Evolutionary conservation across 2,888 invertebrate species (phyloP).

Genomic region (Folsomia manolachei): DNA sequence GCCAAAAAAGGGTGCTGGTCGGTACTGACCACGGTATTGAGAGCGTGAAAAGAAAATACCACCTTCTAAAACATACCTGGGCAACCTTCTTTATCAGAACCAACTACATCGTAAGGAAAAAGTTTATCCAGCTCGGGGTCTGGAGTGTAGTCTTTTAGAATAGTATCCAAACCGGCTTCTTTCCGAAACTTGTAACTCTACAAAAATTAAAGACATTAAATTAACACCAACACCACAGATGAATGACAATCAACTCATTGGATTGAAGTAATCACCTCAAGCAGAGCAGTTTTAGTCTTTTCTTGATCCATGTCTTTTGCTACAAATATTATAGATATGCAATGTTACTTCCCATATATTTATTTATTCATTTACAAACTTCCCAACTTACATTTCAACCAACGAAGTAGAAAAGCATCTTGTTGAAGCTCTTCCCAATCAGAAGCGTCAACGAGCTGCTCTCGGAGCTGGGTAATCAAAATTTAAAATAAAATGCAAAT

Average conservation of each 20-base stretch:
- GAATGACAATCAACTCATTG: too few relatives aligned
- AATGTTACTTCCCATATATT: too few relatives aligned
- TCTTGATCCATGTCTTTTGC: conserved; percentile 46
- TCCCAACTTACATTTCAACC: conserved; percentile 40
- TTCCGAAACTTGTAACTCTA: conserved; percentile 45
- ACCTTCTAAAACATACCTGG: conserved; percentile 37
- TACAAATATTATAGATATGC: conserved; percentile 20
- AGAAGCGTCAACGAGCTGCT: conserved; percentile 42
- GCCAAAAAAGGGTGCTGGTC: too few relatives aligned
- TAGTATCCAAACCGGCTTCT: conserved; percentile 42
- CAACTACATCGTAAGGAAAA: conserved; percentile 30
- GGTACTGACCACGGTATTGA: too few relatives aligned
- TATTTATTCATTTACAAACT: neutral
- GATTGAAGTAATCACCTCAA: conserved; percentile 43
- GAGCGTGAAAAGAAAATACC: neutral
- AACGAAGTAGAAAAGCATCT: conserved; percentile 43
- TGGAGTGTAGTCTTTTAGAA: conserved; percentile 38
- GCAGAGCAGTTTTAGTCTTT: conserved; percentile 42
- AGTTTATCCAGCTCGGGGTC: conserved; percentile 43
- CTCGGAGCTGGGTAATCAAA: conserved; percentile 40
- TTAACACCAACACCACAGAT: neutral
- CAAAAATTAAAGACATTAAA: neutral
- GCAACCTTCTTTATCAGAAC: conserved; percentile 43
- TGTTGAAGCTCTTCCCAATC: conserved; percentile 43
- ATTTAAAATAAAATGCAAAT: neutral